Evolutionary conservation across 2,888 invertebrate genomes (phyloP), one percentile per base, ranked within the genome.

Genomic region (Rhagonycha lutea): DNA sequence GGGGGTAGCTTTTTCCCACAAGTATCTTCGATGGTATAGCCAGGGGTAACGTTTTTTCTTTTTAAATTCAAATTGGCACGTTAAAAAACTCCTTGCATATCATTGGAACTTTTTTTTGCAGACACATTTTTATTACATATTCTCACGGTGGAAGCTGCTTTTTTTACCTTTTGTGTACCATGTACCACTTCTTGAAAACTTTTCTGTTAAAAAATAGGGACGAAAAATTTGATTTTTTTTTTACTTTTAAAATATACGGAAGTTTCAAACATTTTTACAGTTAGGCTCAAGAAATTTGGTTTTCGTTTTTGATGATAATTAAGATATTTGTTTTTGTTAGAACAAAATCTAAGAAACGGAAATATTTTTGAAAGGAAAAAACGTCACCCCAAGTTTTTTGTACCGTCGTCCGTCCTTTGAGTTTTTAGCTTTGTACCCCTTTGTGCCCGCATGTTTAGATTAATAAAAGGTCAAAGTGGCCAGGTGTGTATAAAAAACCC

Each of bases 401-500:
- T 74, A 32, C 11, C 23, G 14, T 63, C 63, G 24, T 79, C 73
- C 78, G 60, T 68, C 71, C 77, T 74, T 69, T 71, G 47, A 69
- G 69, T 77, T 70, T 75, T 78, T 76, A 61, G 65, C 71, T 80
- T 79, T 81, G 81, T 78, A 74, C 84, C 83, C 84, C 84, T 85
- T 86, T 86, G 82, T 84, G 80, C 85, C 86, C 86, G 85, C 84
- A 86, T 86, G 81, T 82, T 84, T 84, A 81, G 82, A 79, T 82
- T 83, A 83, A 85, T 85, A 84, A 85, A 83, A 82, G 83, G 83
- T 81, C 82, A 80, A 80, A 79, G 78, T 80, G 78, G 82, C 87
- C 86, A 87, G 87, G 86, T 87, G 86, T 81, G 83, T 78, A 84
- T 83, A 85, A 86, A 86, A 86, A 85, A 85, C 80, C 82, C 81